These are phyloP conservation scores for Acanthochromis polyacanthus DNA, from an alignment of 2,113 vertebrate genomes.

Conservation along the genomic window DNA sequence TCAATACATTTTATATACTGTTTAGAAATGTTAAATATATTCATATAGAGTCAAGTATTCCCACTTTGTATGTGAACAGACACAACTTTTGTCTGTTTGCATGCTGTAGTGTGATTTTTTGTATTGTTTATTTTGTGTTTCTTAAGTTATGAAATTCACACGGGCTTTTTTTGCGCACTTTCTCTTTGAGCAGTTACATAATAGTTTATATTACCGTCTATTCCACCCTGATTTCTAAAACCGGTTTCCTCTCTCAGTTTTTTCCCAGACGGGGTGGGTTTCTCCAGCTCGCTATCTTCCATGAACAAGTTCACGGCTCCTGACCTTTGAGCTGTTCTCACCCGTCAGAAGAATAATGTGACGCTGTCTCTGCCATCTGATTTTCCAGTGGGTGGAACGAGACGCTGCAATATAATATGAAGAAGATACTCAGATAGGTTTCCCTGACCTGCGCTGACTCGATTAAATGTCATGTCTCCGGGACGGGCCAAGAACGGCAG, in stretches of 20 bases:
- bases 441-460: conserved; percentile 7
- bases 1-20: too few species aligned
- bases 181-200: not conserved
- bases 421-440: conserved; percentile 33
- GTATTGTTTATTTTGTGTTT: not conserved
- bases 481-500: not conserved
- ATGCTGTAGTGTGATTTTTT: not conserved
- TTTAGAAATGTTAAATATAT: too few species aligned
- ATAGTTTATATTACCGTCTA: conserved; percentile 9
- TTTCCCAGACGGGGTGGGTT: conserved; percentile 33
- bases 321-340: conserved; percentile 51
- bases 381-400: conserved; percentile 46
- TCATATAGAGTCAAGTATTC: too few species aligned
- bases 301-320: conserved; percentile 32
- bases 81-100: not conserved
- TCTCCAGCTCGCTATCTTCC: conserved; percentile 28
- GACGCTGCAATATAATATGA: conserved; percentile 45
- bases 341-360: conserved; percentile 46
- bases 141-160: not conserved
- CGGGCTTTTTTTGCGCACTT: not conserved
- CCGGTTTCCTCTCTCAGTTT: conserved; percentile 28
- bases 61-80: too few species aligned
- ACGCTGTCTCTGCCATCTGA: not conserved
- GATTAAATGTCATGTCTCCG: conserved; percentile 13
- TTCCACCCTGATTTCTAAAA: conserved; percentile 24